Evolutionary conservation across 1,140 invertebrate genomes (phyloP), one percentile per base, ranked within the genome.

Genomic region (Alviniconcha marisindica): DNA sequence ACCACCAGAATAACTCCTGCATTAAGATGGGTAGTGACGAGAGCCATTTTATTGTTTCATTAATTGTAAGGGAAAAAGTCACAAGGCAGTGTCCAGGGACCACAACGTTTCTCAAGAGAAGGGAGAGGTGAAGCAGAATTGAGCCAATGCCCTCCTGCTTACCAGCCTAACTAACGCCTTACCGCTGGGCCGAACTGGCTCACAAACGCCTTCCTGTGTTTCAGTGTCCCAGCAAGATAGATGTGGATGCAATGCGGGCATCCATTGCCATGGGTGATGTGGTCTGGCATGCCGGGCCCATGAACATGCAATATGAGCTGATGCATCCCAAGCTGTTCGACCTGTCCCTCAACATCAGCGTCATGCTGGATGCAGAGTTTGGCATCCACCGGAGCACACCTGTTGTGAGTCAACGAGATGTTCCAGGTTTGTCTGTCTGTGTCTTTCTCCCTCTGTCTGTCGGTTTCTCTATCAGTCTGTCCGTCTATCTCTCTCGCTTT

Each of bases 291-390:
- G 91, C 90, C 63, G 89, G 89, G 31, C 87, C 90, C 66, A 91
- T 91, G 90, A 91, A 91, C 79, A 88, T 91, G 87, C 90, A 91
- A 82, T 84, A 85, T n/a, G 91, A 91, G 74, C 82, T 85, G 24
- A 82, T 90, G 81, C 84, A 88, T 44, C 78, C 85, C 44, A 56
- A 66, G 38, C 73, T 88, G 74, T 89, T 91, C 73, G 83, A 89
- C 36, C 69, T 86, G 48, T 82, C 87, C 21, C 78, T 91, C 18
- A 85, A 89, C 78, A 78, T 91, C 56, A 86, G 86, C 73, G 18
- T 73, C 33, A 56, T 77, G 40, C 76, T 91, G 42, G 90, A 91
- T 82, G 69, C 66, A 28, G 63, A 74, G 81, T 90, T 91, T 73
- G 77, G 79, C 10, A 88, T 90, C 14, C 48, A 82, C 7, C 81